Percentiles rank a stretch among this genome's conserved stretches.
Evolutionary conservation across 1,140 invertebrate genomes (phyloP).

Genomic region (Amyelois transitella): DNA sequence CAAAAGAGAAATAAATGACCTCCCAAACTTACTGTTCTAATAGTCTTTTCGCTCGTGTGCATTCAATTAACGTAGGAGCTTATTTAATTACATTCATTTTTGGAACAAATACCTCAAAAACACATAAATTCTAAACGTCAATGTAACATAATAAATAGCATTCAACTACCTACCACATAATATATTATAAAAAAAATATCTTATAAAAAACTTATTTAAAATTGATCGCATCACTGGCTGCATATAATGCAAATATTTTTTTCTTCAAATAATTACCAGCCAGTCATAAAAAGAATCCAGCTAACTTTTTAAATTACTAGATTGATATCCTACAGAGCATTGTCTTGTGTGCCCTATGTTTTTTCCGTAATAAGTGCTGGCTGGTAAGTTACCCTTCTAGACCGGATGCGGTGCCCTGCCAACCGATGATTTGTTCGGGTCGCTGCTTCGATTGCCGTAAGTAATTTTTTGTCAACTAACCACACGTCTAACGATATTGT

Average conservation of each 20-base stretch:
- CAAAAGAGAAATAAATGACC: neutral
- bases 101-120: neutral
- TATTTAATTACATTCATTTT: neutral
- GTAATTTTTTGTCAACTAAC: slow-evolving; percentile 46
- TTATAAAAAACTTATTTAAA: too few relatives aligned
- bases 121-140: too few relatives aligned
- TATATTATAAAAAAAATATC: too few relatives aligned
- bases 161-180: too few relatives aligned
- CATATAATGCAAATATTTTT: too few relatives aligned
- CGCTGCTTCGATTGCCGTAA: slow-evolving; percentile 21
- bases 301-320: neutral
- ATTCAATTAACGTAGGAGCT: neutral
- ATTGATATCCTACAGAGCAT: neutral
- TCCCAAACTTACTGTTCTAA: neutral
- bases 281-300: neutral
- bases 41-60: neutral
- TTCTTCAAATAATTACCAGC: neutral
- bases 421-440: slow-evolving; percentile 32
- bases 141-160: too few relatives aligned
- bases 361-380: neutral
- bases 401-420: slow-evolving; percentile 18
- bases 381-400: slow-evolving; percentile 4
- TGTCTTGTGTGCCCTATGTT: neutral
- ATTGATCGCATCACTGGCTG: too few relatives aligned
- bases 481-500: slow-evolving; percentile 7